Evolutionary conservation across 1,140 invertebrate species (phyloP), one percentile per base, ranked within the genome.

Genomic region (Heterodera schachtii): DNA sequence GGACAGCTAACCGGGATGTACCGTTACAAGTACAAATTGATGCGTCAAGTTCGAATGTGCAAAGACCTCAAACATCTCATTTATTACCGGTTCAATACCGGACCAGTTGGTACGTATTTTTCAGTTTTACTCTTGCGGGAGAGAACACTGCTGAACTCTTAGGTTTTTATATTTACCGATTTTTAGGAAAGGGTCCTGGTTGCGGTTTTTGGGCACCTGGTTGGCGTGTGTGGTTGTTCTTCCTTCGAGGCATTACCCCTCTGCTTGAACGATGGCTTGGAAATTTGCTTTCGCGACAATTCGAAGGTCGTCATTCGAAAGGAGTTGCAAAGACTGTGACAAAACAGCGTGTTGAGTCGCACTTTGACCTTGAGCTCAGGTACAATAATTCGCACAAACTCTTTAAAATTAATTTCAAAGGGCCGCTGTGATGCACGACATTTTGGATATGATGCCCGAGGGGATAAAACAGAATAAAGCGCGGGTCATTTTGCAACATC

Each of bases 361-460:
- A 99, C 91, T 99, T 98, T 91, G 98, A 99, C 93, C 92, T 99
- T 77, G 98, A 99, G 92, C 91, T 99, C 82, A 92, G 98, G 87
- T 87, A 82, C 79, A 96, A 64, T 98, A 96, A 0, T 96, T 97
- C 47, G 76, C 3, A 31, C 75, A 52, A 16, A 44, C 21, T 73
- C 57, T 85, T 66, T 43, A 31, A 31, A 31, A 70, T 2, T 70
- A 71, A 11, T 43, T 87, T 86, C 83, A 6, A 78, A 88, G 87
- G 57, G 89, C 89, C 73, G 84, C 86, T 49, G 93, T 93, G 19
- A 99, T 99, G 98, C 97, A 99, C 91, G 98, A 99, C 90, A 99
- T 99, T 88, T 93, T 99, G 1, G 98, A 99, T 90, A 99, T 99
- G 97, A 99, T 99, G 98, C 98, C 98, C 0, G 97, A 99, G 92